Evolutionary conservation across 2,888 invertebrate genomes (phyloP), one percentile per base, ranked within the genome.

Genomic region (Acrocera orbiculus): DNA sequence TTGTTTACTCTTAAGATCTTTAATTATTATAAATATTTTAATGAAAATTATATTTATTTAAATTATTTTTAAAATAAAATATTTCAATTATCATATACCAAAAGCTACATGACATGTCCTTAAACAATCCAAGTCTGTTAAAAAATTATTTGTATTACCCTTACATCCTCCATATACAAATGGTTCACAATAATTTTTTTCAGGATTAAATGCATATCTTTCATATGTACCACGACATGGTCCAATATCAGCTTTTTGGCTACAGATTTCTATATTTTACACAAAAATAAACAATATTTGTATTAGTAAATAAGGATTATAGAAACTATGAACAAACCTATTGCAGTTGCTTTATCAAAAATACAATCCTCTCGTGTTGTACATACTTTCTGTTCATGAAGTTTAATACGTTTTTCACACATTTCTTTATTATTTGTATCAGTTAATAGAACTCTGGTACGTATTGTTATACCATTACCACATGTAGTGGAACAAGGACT

Each of bases 101-200:
- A 47, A 40, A 26, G n/a, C n/a, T n/a, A 28, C 11, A 16, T 44
- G 45, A 53, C 87, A 87, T 6, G 77, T 73, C 44, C 63, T 64
- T 44, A 68, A 66, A 51, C 90, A 90, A 50, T 86, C 83, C 17
- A 76, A 70, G 44, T 69, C 68, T 10, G 77, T 75, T 40, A 81
- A 67, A 65, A 93, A 95, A 61, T 89, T 90, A 62, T 95, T 95
- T 48, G 73, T 69, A 59, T 85, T 90, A 25, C 93, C 93, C 37
- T 87, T 70, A 45, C 85, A 86, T 27, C 85, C 85, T 25, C 90
- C 86, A 62, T 86, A 96, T 34, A 68, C 67, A 63, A 96, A 96
- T 34, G 81, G 73, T 36, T 77, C 68, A 58, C 96, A 96, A 63
- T 72, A 76, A 36, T 76, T 67, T 49, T 73, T 74, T 34, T 61